phyloP scores from a whole-genome alignment of 2,797 vertebrate genomes.

The Pangasius larnaudii region DNA sequence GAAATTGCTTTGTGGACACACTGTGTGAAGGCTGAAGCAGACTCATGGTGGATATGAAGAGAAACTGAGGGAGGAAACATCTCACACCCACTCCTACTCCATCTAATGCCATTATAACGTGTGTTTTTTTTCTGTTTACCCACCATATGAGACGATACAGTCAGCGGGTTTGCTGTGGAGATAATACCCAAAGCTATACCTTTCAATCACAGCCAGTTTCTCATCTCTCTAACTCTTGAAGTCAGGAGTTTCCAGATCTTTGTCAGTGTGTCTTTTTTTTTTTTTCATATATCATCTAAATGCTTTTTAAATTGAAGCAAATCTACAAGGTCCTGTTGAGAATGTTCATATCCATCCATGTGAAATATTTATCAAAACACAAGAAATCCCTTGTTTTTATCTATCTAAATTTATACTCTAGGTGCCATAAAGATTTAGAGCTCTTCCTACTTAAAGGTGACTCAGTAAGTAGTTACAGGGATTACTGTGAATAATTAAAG shows the following conservation, averaged over 20 bases:
- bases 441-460: slow-evolving; percentile 32
- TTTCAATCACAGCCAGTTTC: slow-evolving; percentile 29
- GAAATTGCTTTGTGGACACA: slow-evolving; percentile 58
- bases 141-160: slow-evolving; percentile 34
- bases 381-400: slow-evolving; percentile 1
- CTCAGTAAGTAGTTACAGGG: slow-evolving; percentile 19
- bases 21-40: slow-evolving; percentile 42
- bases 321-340: not conserved
- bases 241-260: not conserved
- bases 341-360: not conserved
- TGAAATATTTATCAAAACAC: slow-evolving; percentile 4
- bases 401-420: slow-evolving; percentile 25
- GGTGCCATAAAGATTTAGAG: slow-evolving; percentile 10
- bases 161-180: slow-evolving; percentile 41
- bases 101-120: slow-evolving; percentile 30
- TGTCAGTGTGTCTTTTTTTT: not conserved
- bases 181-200: slow-evolving; percentile 37
- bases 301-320: not conserved
- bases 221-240: not conserved
- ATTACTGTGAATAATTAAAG: slow-evolving; percentile 32
- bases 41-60: slow-evolving; percentile 21
- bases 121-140: slow-evolving; percentile 7
- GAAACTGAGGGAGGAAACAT: slow-evolving; percentile 1
- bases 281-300: not conserved
- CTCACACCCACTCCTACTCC: slow-evolving; percentile 18